Evolutionary conservation across 2,797 vertebrate genomes (phyloP).

Genomic region (Poecilia velifera): DNA sequence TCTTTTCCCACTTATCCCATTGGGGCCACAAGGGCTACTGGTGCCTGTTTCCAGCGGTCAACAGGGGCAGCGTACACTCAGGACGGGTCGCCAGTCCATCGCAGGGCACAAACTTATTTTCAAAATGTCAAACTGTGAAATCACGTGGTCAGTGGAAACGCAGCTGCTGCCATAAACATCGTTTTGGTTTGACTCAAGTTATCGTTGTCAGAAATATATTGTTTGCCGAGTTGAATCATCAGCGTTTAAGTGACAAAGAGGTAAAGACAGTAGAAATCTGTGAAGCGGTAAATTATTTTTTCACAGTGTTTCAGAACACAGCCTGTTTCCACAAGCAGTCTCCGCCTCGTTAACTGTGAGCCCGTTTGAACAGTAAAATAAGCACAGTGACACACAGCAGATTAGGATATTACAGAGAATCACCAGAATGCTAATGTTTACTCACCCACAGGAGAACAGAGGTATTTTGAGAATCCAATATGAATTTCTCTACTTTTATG

Average conservation of each 20-base stretch:
- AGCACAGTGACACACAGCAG: conserved; percentile 42
- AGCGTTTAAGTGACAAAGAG: background rate
- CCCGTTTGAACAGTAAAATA: conserved; percentile 9
- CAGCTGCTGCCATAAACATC: background rate
- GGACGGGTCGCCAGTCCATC: no score
- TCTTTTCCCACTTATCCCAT: no score
- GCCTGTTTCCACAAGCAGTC: conserved; percentile 11
- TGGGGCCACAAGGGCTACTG: no score
- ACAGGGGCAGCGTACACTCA: no score
- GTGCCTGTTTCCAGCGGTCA: no score
- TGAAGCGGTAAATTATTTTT: background rate
- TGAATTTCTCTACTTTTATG: conserved; percentile 67
- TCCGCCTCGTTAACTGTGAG: conserved; percentile 9
- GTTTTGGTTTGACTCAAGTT: background rate
- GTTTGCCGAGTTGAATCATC: background rate
- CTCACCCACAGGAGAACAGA: conserved; percentile 54
- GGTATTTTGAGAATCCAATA: conserved; percentile 55
- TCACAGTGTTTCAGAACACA: conserved; percentile 15
- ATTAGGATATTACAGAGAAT: conserved; percentile 60
- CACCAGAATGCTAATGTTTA: conserved; percentile 60
- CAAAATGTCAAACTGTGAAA: background rate
- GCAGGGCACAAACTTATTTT: no score
- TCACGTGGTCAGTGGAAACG: background rate
- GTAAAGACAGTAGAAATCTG: background rate
- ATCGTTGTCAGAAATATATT: background rate